phyloP scores from a whole-genome alignment of 2,888 invertebrate species.

The Ctenicera cuprea region DNA sequence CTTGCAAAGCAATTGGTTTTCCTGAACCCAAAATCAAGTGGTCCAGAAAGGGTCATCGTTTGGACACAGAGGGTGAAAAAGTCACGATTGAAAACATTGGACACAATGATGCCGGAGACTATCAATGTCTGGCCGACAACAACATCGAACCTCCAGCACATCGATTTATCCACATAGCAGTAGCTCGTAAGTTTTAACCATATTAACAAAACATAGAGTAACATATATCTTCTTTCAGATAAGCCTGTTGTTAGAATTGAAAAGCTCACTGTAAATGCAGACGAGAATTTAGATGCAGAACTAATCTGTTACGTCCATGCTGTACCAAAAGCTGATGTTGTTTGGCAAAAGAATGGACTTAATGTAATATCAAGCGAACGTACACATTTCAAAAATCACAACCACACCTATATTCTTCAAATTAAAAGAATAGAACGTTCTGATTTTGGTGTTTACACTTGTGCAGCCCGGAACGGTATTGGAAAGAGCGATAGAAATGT shows the following conservation, averaged over 20 bases:
- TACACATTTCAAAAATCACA: slow-evolving; percentile 58
- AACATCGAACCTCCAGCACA: slow-evolving; percentile 67
- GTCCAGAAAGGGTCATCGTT: slow-evolving; percentile 63
- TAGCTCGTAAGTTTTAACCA: slow-evolving; percentile 67
- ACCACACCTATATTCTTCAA: slow-evolving; percentile 64
- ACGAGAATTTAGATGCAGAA: slow-evolving; percentile 69
- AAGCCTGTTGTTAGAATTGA: slow-evolving; percentile 71
- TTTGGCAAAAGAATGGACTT: slow-evolving; percentile 67
- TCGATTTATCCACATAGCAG: slow-evolving; percentile 64
- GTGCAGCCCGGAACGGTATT: slow-evolving; percentile 69
- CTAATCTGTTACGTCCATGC: slow-evolving; percentile 71
- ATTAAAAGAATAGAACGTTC: slow-evolving; percentile 64
- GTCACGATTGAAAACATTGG: slow-evolving; percentile 67
- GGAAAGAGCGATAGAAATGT: slow-evolving; percentile 66
- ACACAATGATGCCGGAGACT: slow-evolving; percentile 69
- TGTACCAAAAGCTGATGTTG: slow-evolving; percentile 69
- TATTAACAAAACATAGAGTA: neutral
- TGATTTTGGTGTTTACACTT: slow-evolving; percentile 72
- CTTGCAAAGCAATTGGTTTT: slow-evolving; percentile 70
- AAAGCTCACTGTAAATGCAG: slow-evolving; percentile 70
- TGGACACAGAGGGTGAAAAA: slow-evolving; percentile 63
- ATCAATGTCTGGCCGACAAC: slow-evolving; percentile 73
- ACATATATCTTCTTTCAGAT: slow-evolving; percentile 66
- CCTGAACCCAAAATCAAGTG: slow-evolving; percentile 72
- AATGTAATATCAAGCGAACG: slow-evolving; percentile 60